Evolutionary conservation across 1,140 invertebrate species (phyloP), one percentile per base, ranked within the genome.

Genomic region (Mercenaria mercenaria): DNA sequence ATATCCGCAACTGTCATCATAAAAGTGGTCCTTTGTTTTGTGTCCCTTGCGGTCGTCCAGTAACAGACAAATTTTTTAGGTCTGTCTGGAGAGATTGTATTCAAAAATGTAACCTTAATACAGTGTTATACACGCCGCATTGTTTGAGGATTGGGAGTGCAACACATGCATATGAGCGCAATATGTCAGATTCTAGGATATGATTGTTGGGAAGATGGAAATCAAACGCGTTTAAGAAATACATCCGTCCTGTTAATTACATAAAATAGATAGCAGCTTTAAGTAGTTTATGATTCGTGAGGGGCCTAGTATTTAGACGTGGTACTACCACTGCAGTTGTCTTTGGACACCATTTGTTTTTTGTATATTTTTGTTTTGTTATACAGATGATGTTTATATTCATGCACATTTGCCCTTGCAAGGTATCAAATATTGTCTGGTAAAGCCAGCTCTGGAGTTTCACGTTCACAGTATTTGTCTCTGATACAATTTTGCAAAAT

Each of bases 221-320:
- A 37, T 85, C 83, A 18, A 26, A 32, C 6, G 83, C 83, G 10
- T 85, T 74, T 39, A 34, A 11, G 41, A 47, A 85, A 34, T 85
- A 85, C 34, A 56, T 85, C 26, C 64, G 69, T 11, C 23, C 83
- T 47, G n/a, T n/a, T n/a, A n/a, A n/a, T n/a, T n/a, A n/a, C n/a
- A n/a, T n/a, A n/a, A n/a, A n/a, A n/a, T n/a, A n/a, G n/a, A n/a
- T n/a, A n/a, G n/a, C n/a, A n/a, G n/a, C n/a, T n/a, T n/a, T n/a
- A n/a, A n/a, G n/a, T n/a, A n/a, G n/a, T n/a, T n/a, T n/a, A n/a
- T n/a, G n/a, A n/a, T n/a, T n/a, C n/a, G n/a, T n/a, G n/a, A n/a
- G n/a, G n/a, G n/a, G n/a, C n/a, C n/a, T n/a, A n/a, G n/a, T n/a
- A n/a, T n/a, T n/a, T n/a, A n/a, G n/a, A n/a, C n/a, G n/a, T n/a